These are phyloP conservation scores for Toxonevra muliebris DNA, from an alignment of 2,888 invertebrate genomes.

Conservation along the genomic window DNA sequence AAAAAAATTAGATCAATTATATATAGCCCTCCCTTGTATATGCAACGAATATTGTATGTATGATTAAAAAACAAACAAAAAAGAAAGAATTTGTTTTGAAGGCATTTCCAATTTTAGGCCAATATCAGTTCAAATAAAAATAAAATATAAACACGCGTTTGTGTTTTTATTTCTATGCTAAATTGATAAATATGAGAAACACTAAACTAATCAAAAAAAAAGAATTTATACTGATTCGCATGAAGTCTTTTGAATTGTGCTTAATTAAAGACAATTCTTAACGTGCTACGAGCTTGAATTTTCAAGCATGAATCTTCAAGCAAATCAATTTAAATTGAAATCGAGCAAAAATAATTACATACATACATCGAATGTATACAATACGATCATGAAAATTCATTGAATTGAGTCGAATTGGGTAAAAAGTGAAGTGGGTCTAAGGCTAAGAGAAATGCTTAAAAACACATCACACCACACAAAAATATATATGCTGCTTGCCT, in stretches of 20 bases:
- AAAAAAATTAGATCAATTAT: no score
- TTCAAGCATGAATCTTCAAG: conserved; percentile 27
- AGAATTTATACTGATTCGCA: background rate
- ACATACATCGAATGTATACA: background rate
- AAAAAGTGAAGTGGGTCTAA: background rate
- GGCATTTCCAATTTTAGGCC: no score
- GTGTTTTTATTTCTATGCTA: background rate
- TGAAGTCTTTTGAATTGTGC: no score
- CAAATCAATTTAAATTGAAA: conserved; percentile 15
- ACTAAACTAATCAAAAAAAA: background rate
- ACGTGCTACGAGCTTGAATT: conserved; percentile 23
- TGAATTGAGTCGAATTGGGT: background rate
- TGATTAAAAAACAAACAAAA: no score
- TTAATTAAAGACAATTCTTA: no score
- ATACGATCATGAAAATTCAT: conserved; percentile 8
- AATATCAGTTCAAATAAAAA: no score
- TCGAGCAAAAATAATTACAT: background rate
- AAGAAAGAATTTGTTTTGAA: no score
- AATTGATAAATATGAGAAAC: background rate
- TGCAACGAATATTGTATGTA: no score
- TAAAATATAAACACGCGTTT: no score
- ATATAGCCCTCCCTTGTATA: no score
- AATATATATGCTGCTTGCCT: conserved; percentile 72
- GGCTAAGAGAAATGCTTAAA: no score
- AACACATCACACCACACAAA: background rate